phyloP scores from a whole-genome alignment of 2,888 invertebrate genomes.

The Blera fallax region DNA sequence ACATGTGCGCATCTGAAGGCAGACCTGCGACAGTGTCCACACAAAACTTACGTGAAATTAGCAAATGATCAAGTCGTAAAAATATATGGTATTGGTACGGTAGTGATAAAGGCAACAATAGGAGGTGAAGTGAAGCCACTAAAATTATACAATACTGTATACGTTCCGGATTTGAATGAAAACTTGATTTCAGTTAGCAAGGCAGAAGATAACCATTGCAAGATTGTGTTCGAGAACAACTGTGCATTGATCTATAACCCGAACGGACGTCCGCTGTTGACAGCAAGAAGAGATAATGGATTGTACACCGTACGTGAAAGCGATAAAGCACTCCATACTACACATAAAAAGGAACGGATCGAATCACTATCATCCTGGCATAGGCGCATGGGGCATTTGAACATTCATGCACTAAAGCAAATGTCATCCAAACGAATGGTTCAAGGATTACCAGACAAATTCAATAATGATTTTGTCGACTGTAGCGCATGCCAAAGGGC shows the following conservation, averaged over 20 bases:
- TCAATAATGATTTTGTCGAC: neutral
- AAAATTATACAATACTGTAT: neutral
- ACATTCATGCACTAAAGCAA: neutral
- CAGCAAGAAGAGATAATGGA: too few relatives aligned
- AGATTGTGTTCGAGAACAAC: neutral
- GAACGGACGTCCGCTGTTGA: neutral
- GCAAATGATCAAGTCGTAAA: neutral
- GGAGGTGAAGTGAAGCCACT: neutral
- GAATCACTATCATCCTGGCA: neutral
- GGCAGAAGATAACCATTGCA: neutral
- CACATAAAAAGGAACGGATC: neutral
- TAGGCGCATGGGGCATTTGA: neutral
- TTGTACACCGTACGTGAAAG: neutral
- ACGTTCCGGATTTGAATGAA: neutral
- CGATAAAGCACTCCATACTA: neutral
- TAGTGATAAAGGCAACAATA: neutral
- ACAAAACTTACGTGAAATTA: neutral
- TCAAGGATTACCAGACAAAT: neutral
- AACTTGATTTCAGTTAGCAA: neutral
- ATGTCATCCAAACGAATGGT: neutral
- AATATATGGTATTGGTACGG: neutral
- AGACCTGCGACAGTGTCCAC: neutral
- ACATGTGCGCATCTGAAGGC: neutral
- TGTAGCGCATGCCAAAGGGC: neutral
- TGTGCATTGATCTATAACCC: neutral